These are phyloP conservation scores for Zaprionus bogoriensis DNA, from an alignment of 2,888 invertebrate species.

Conservation along the genomic window DNA sequence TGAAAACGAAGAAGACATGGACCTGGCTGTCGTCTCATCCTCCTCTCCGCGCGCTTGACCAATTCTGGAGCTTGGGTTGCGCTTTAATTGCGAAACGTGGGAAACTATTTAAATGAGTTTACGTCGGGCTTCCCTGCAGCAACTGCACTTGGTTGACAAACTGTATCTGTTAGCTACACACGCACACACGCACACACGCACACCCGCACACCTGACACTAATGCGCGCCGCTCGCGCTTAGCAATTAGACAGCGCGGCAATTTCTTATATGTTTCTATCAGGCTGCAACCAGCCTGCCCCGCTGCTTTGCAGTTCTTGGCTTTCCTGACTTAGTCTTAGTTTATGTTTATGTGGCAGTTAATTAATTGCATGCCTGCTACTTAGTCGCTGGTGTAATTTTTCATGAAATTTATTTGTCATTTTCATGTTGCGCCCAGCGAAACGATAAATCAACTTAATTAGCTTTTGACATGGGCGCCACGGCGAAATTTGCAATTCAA, in stretches of 20 bases:
- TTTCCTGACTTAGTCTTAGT: constrained; percentile 23
- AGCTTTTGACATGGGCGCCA: constrained; percentile 56
- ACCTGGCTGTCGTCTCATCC: neutral
- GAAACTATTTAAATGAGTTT: constrained; percentile 68
- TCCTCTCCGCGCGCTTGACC: constrained; percentile 1
- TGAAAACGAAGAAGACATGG: constrained; percentile 7
- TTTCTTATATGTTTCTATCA: constrained; percentile 36
- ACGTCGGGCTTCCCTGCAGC: constrained; percentile 52
- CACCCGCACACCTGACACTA: constrained; percentile 21
- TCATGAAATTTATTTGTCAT: constrained; percentile 70
- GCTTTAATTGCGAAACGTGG: constrained; percentile 74
- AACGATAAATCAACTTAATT: constrained; percentile 70
- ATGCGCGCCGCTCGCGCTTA: constrained; percentile 66
- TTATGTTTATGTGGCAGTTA: constrained; percentile 60
- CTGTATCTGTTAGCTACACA: constrained; percentile 42
- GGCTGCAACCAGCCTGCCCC: no score
- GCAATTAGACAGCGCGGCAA: constrained; percentile 64
- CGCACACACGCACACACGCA: constrained; percentile 14
- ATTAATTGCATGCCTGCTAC: constrained; percentile 66
- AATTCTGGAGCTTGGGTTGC: constrained; percentile 39
- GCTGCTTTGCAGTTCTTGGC: constrained; percentile 30
- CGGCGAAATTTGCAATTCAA: constrained; percentile 57
- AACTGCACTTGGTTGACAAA: constrained; percentile 18
- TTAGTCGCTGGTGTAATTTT: constrained; percentile 57
- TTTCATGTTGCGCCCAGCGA: constrained; percentile 59